Conservation (phyloP, 2,797 vertebrate genomes). For the Sebastes alutus region DNA sequence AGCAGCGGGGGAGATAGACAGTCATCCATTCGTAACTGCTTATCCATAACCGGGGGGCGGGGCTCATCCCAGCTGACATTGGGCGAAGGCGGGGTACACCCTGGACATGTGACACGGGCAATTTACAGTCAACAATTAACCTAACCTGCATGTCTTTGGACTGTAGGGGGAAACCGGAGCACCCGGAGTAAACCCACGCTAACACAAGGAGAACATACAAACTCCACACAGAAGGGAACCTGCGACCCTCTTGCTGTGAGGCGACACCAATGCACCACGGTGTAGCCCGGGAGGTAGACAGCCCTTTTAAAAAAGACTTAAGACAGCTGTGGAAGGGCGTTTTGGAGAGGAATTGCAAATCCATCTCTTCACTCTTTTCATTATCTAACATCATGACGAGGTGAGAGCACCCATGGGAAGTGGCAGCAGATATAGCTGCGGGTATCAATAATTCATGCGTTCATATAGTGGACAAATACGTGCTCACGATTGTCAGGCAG, state of each 20-base stretch:
- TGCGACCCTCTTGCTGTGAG: not conserved
- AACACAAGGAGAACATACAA: not conserved
- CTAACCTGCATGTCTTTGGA: not conserved
- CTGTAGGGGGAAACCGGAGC: not conserved
- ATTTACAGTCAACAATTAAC: not conserved
- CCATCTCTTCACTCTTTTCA: conserved; percentile 55
- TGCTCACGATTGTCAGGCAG: conserved; percentile 41
- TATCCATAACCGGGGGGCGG: no score
- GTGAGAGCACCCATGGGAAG: conserved; percentile 57
- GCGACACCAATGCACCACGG: not conserved
- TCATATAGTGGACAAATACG: conserved; percentile 70
- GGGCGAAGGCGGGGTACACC: no score
- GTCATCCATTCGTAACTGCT: no score
- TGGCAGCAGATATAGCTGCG: conserved; percentile 41
- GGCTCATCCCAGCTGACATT: no score
- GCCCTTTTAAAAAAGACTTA: conserved; percentile 16
- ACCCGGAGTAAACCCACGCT: not conserved
- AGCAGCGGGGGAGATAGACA: conserved; percentile 7
- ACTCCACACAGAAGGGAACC: not conserved
- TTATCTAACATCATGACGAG: conserved; percentile 57
- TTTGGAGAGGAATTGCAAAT: conserved; percentile 45
- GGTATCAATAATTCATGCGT: conserved; percentile 71
- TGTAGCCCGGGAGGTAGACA: not conserved
- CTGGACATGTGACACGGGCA: not conserved
- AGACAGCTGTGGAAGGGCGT: conserved; percentile 38